Base-by-base conservation (phyloP, 1,140 invertebrate species). In the Branchinecta lynchi region DNA sequence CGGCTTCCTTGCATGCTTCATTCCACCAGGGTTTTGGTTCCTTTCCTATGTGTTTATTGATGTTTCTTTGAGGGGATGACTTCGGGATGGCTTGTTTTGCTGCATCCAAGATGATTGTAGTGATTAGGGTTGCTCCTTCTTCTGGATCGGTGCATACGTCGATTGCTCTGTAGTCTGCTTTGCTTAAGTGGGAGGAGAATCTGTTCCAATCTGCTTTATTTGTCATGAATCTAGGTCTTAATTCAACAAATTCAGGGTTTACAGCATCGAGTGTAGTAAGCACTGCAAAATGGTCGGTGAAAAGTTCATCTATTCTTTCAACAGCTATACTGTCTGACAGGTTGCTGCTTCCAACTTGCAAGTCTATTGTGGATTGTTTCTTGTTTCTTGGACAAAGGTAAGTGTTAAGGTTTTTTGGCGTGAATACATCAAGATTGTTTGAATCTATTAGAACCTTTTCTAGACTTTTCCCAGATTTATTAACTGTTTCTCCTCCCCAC, bases 291-390 rank as follows among this genome's bases (percentile, higher is more conserved):
- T 60, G 51, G 51, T 60, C 51, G 12, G 51, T 60, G 51, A 60
- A 60, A 12, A 60, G 17, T 60, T 60, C 51, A 6, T 60, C 51
- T 15, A 60, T 60, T 60, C 51, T 60, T 60, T 60, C 51, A 60
- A 60, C 17, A 12, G 6, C 17, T 15, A 60, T 60, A 60, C 12
- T 60, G 17, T 60, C 51, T 60, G 12, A 12, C 17, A 60, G 12
- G 17, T 12, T 15, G 51, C 51, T 60, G 51, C 51, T 60, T 60
- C 51, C 51, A 6, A 60, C 17, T 20, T 60, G 51, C 12, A 60
- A 6, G 17, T 60, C 51, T 15, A 60, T 60, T 15, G 51, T 60
- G 51, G 51, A 60, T 15, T 12, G 12, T 3, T 12, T 6, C 17
- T 60, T 60, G 17, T 20, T 60, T 60, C 51, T 60, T 60, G 51